Evolutionary conservation across 2,797 vertebrate genomes (phyloP).

Genomic region (Morelia viridis): DNA sequence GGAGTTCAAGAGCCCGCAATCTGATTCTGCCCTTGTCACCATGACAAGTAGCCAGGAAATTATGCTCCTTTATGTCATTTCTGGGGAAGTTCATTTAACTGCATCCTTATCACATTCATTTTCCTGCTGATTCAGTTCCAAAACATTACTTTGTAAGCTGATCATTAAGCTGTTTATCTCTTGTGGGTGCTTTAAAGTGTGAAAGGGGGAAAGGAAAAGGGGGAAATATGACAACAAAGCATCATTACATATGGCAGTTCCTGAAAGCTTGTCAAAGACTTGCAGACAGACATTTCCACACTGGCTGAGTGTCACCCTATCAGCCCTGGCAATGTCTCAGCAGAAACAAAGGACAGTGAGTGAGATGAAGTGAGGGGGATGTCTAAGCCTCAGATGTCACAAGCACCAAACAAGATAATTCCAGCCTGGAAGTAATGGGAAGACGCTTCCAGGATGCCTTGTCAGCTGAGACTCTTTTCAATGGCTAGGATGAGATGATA

Average conservation of each 20-base stretch:
- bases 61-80: conserved; percentile 38
- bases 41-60: conserved; percentile 51
- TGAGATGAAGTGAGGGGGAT: conserved; percentile 36
- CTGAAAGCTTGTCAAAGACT: conserved; percentile 54
- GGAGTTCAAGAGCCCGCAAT: background rate
- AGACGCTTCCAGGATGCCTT: background rate
- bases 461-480: conserved; percentile 31
- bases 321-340: conserved; percentile 39
- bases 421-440: conserved; percentile 27
- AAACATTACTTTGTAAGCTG: conserved; percentile 56
- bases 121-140: conserved; percentile 48
- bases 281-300: conserved; percentile 30
- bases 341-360: conserved; percentile 22
- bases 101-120: conserved; percentile 59
- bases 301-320: conserved; percentile 47
- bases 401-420: conserved; percentile 30
- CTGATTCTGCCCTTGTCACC: conserved; percentile 28
- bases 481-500: background rate
- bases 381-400: conserved; percentile 34
- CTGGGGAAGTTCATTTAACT: conserved; percentile 50
- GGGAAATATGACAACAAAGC: conserved; percentile 3
- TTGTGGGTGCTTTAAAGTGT: conserved; percentile 48
- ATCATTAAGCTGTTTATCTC: conserved; percentile 60
- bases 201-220: conserved; percentile 20
- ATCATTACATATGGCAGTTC: conserved; percentile 60